phyloP scores from a whole-genome alignment of 1,140 invertebrate genomes.

The Ips nitidus region DNA sequence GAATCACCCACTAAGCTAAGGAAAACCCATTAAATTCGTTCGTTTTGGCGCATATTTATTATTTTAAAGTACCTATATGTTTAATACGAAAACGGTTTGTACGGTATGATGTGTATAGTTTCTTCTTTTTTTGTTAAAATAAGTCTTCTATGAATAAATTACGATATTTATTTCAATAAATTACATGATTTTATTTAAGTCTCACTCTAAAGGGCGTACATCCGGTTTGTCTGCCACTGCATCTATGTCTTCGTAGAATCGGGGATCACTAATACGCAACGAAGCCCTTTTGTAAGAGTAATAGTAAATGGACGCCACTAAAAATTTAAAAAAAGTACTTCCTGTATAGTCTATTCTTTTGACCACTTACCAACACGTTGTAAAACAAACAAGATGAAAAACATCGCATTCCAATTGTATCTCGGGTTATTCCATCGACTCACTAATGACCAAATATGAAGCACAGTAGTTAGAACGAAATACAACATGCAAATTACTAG shows the following conservation, averaged over 20 bases:
- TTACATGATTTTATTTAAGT: slow-evolving; percentile 7
- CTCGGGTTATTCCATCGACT: slow-evolving; percentile 57
- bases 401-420: slow-evolving; percentile 57
- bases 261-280: slow-evolving; percentile 68
- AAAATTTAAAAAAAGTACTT: slow-evolving; percentile 37
- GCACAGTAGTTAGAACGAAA: slow-evolving; percentile 57
- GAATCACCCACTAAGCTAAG: slow-evolving; percentile 23
- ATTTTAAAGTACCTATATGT: slow-evolving; percentile 39
- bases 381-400: slow-evolving; percentile 61
- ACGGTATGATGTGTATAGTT: slow-evolving; percentile 32
- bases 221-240: slow-evolving; percentile 56
- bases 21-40: slow-evolving; percentile 21
- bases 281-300: slow-evolving; percentile 73
- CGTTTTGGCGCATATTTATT: slow-evolving; percentile 40
- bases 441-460: slow-evolving; percentile 62
- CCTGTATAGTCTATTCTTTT: too few species aligned
- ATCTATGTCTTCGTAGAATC: slow-evolving; percentile 71
- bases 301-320: slow-evolving; percentile 73
- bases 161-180: slow-evolving; percentile 40
- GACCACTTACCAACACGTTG: slow-evolving; percentile 61
- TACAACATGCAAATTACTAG: slow-evolving; percentile 60
- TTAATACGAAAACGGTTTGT: slow-evolving; percentile 37
- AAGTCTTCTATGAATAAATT: slow-evolving; percentile 36
- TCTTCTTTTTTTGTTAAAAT: slow-evolving; percentile 38
- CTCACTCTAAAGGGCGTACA: slow-evolving; percentile 3